Conservation (phyloP, 2,113 vertebrate genomes). For the Tympanuchus pallidicinctus region DNA sequence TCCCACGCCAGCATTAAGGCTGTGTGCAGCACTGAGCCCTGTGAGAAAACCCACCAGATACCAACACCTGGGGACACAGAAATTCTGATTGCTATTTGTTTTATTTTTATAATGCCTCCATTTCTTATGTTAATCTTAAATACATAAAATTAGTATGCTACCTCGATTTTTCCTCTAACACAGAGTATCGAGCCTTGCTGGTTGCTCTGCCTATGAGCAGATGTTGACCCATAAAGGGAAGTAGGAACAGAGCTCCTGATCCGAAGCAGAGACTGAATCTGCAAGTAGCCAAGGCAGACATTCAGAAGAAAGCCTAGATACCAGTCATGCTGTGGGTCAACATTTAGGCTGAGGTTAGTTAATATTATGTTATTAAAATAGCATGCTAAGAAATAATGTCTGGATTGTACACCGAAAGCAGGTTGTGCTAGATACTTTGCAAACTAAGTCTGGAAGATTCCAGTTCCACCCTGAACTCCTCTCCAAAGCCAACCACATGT, state of each 20-base stretch:
- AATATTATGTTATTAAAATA: background rate
- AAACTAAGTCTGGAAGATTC: too few species aligned
- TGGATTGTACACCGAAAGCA: background rate
- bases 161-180: background rate
- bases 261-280: background rate
- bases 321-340: background rate
- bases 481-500: background rate
- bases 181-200: background rate
- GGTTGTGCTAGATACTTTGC: background rate
- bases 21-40: too few species aligned
- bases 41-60: background rate
- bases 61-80: background rate
- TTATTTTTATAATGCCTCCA: background rate
- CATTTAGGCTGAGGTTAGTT: background rate
- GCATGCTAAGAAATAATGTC: background rate
- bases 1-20: background rate
- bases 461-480: background rate
- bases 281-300: background rate
- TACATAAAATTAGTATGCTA: rapidly evolving
- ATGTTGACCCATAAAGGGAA: background rate
- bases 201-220: background rate
- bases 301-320: background rate
- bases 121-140: background rate
- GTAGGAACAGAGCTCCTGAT: background rate
- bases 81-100: background rate